phyloP scores from a whole-genome alignment of 2,888 invertebrate genomes.

The Drosophila melanosoma region DNA sequence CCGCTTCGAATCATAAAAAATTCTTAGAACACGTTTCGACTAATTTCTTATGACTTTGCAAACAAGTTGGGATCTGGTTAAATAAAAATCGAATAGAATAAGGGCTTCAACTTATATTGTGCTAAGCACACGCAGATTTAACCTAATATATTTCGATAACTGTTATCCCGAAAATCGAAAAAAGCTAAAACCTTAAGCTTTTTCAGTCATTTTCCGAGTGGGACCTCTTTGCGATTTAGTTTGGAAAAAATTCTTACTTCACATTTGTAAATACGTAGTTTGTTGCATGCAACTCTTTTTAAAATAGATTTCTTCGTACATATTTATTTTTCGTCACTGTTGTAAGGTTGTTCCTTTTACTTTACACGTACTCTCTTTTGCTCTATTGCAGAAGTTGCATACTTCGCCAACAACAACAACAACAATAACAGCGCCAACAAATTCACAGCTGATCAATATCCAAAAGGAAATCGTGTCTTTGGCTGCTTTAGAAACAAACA shows the following conservation, averaged over 20 bases:
- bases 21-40: background rate
- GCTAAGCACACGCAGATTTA: background rate
- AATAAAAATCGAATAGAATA: background rate
- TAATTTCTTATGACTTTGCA: background rate
- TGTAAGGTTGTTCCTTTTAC: slow-evolving; percentile 66
- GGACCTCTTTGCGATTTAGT: background rate
- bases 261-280: background rate
- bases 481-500: slow-evolving; percentile 58
- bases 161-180: too few species aligned
- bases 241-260: background rate
- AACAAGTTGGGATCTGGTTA: background rate
- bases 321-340: slow-evolving; percentile 18
- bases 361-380: slow-evolving; percentile 78
- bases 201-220: background rate
- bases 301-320: background rate
- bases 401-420: slow-evolving; percentile 79
- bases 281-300: slow-evolving; percentile 1
- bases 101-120: background rate
- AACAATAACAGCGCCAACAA: slow-evolving; percentile 49
- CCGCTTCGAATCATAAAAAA: background rate
- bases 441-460: slow-evolving; percentile 30
- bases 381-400: slow-evolving; percentile 84
- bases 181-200: background rate
- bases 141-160: background rate
- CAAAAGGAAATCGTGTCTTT: slow-evolving; percentile 43